Percentiles rank a stretch among this genome's conserved stretches.
Conservation (phyloP, 2,888 invertebrate species). For the Campoplex capitator region DNA sequence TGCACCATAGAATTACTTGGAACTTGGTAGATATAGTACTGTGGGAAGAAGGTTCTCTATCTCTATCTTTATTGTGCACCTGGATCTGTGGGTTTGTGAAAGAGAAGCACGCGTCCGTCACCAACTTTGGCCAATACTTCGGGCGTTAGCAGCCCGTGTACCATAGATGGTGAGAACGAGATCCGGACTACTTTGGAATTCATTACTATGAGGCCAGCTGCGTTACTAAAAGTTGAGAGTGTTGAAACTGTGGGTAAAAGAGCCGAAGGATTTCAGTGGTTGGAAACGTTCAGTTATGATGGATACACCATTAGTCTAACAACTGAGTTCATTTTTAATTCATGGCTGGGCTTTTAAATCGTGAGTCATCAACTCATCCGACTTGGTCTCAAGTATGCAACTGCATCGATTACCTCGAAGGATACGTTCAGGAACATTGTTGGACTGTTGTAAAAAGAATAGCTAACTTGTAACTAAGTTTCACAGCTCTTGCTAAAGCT, state of each 20-base stretch:
- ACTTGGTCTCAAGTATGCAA: neutral
- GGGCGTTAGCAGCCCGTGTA: constrained; percentile 22
- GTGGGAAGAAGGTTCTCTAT: constrained; percentile 32
- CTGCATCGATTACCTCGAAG: neutral
- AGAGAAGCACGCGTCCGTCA: constrained; percentile 36
- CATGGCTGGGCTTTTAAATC: too few species aligned
- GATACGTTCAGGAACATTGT: neutral
- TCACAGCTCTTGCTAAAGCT: neutral
- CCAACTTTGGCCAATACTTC: constrained; percentile 65
- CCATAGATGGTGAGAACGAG: constrained; percentile 41
- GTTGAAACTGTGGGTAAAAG: neutral
- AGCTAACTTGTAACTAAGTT: neutral
- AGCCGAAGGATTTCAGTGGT: neutral
- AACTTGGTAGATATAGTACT: constrained; percentile 55
- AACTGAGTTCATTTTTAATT: too few species aligned
- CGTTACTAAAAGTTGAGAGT: constrained; percentile 38
- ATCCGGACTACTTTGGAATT: constrained; percentile 62
- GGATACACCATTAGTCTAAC: too few species aligned
- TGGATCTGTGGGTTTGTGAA: constrained; percentile 10
- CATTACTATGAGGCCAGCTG: constrained; percentile 64
- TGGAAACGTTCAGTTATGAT: neutral
- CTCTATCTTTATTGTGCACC: constrained; percentile 24
- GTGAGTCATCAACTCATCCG: neutral
- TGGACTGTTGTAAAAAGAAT: neutral
- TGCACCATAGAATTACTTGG: constrained; percentile 42